Evolutionary conservation across 2,797 vertebrate species (phyloP).

Genomic region (Coracias cyanogaster): DNA sequence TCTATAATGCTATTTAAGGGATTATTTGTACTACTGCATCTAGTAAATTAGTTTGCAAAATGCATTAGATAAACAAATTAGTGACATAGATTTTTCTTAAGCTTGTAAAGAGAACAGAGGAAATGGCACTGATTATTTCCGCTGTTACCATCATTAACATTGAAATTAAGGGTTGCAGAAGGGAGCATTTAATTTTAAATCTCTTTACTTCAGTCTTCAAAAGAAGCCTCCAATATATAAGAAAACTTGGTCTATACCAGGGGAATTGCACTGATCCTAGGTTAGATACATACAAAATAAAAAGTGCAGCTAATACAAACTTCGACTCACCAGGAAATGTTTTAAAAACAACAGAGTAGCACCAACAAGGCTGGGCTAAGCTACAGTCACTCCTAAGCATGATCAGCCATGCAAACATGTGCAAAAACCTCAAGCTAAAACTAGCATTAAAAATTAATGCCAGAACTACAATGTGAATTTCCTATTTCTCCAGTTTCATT

Average conservation of each 20-base stretch:
- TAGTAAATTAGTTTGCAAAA: slow-evolving; percentile 35
- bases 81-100: slow-evolving; percentile 15
- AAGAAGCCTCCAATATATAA: background rate
- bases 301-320: background rate
- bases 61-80: slow-evolving; percentile 38
- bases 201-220: background rate
- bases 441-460: slow-evolving; percentile 36
- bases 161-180: background rate
- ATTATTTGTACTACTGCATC: background rate
- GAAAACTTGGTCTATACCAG: background rate
- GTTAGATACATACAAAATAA: background rate
- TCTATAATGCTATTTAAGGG: background rate
- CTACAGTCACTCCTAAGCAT: background rate
- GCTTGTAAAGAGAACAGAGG: background rate
- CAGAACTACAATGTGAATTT: background rate
- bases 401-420: background rate
- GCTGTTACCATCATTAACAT: background rate
- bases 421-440: background rate
- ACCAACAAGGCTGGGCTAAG: background rate
- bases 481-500: background rate
- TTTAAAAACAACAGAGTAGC: background rate
- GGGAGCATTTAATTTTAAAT: slow-evolving; percentile 4
- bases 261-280: background rate
- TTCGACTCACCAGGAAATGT: background rate
- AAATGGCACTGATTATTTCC: slow-evolving; percentile 38